A percentile compares a stretch with the other conserved stretches of the same genome.
Evolutionary conservation across 2,113 vertebrate species (phyloP).

Genomic region (Paramormyrops kingsleyae): DNA sequence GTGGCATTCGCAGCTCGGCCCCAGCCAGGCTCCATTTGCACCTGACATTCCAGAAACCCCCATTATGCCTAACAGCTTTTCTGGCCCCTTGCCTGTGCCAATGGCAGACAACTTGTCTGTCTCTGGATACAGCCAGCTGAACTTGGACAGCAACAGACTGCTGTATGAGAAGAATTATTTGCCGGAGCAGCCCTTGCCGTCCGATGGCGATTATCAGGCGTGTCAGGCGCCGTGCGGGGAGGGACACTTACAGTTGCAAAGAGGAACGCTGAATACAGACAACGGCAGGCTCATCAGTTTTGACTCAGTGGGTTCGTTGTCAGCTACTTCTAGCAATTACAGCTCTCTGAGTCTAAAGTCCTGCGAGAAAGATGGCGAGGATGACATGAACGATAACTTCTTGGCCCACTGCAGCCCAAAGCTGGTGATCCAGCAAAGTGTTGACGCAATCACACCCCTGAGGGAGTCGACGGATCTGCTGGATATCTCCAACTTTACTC

Average conservation of each 20-base stretch:
- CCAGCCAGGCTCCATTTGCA: constrained; percentile 64
- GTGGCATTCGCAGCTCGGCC: constrained; percentile 70
- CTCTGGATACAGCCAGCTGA: constrained; percentile 75
- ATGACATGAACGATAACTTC: constrained; percentile 90
- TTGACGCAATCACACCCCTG: constrained; percentile 87
- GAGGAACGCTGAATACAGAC: constrained; percentile 81
- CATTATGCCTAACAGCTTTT: constrained; percentile 70
- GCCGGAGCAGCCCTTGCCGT: constrained; percentile 73
- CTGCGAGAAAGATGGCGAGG: constrained; percentile 89
- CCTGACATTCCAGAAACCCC: constrained; percentile 68
- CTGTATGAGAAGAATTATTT: constrained; percentile 87
- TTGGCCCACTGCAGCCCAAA: constrained; percentile 97
- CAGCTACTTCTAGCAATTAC: constrained; percentile 91
- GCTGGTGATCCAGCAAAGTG: constrained; percentile 94
- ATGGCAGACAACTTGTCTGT: constrained; percentile 66
- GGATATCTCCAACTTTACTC: constrained; percentile 98
- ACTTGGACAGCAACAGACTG: constrained; percentile 76
- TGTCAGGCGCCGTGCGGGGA: constrained; percentile 84
- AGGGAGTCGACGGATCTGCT: constrained; percentile 95
- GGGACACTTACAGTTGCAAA: constrained; percentile 88
- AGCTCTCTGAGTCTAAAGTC: constrained; percentile 93
- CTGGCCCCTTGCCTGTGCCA: constrained; percentile 53
- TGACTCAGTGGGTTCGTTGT: constrained; percentile 90
- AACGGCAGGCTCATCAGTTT: constrained; percentile 92
- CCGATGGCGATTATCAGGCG: constrained; percentile 84